These are phyloP conservation scores for Plagodis pulveraria DNA, from an alignment of 2,888 invertebrate species.

Conservation along the genomic window DNA sequence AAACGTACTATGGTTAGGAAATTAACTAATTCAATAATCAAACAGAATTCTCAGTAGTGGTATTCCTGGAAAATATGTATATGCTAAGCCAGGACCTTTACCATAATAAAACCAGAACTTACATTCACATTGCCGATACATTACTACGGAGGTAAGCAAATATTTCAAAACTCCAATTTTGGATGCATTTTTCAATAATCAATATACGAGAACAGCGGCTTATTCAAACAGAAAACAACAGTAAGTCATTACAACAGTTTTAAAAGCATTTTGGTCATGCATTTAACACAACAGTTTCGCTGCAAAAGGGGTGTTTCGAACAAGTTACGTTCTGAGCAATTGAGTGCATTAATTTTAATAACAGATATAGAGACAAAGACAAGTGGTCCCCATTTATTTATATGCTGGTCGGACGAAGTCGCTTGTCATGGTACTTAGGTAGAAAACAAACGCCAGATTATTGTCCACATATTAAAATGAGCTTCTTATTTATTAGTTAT, in stretches of 20 bases:
- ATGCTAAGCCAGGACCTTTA: no score
- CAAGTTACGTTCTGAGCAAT: constrained; percentile 54
- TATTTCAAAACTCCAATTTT: no score
- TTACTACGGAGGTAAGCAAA: no score
- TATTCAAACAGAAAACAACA: no score
- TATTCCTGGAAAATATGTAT: no score
- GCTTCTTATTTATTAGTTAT: not conserved
- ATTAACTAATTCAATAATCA: no score
- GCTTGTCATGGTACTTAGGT: constrained; percentile 28
- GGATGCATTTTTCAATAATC: no score
- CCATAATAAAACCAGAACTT: no score
- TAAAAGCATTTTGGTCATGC: constrained; percentile 2
- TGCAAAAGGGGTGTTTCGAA: constrained; percentile 48
- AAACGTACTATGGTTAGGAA: no score
- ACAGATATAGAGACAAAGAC: constrained; percentile 52
- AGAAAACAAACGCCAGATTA: constrained; percentile 8
- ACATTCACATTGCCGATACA: no score
- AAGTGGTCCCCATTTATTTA: constrained; percentile 70
- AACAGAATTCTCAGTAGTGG: no score
- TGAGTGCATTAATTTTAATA: constrained; percentile 78
- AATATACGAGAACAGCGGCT: no score
- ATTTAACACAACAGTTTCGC: constrained; percentile 40
- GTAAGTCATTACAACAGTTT: not conserved
- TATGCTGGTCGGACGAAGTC: constrained; percentile 57
- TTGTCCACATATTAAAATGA: constrained; percentile 8